phyloP scores from a whole-genome alignment of 2,797 vertebrate genomes.

The Manis pentadactyla region DNA sequence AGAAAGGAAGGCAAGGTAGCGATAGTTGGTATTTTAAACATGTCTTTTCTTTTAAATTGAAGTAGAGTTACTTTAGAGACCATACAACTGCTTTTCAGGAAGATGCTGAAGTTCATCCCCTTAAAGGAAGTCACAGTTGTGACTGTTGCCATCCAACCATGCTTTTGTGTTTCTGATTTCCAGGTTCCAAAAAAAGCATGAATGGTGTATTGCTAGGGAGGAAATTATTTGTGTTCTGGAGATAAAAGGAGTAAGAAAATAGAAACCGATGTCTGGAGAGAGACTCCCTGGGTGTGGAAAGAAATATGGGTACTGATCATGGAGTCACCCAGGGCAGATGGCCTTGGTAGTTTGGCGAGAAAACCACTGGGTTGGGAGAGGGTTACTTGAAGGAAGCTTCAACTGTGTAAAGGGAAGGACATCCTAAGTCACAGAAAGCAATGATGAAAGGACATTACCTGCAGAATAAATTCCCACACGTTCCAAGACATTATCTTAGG shows the following conservation, averaged over 20 bases:
- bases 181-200: neutral
- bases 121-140: neutral
- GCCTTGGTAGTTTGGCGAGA: neutral
- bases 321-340: neutral
- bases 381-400: neutral
- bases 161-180: neutral
- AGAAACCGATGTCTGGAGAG: neutral
- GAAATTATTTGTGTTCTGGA: neutral
- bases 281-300: neutral
- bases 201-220: neutral
- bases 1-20: neutral
- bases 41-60: neutral
- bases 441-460: neutral
- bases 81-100: neutral
- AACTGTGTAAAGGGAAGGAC: neutral
- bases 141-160: neutral
- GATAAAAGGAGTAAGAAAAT: neutral
- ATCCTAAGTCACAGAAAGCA: neutral
- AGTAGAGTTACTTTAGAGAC: neutral
- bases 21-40: neutral
- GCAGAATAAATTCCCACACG: neutral
- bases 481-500: neutral
- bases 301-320: neutral
- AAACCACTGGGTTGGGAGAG: neutral
- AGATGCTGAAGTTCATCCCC: neutral